phyloP scores from a whole-genome alignment of 1,140 invertebrate species.

The Vanessa tameamea region DNA sequence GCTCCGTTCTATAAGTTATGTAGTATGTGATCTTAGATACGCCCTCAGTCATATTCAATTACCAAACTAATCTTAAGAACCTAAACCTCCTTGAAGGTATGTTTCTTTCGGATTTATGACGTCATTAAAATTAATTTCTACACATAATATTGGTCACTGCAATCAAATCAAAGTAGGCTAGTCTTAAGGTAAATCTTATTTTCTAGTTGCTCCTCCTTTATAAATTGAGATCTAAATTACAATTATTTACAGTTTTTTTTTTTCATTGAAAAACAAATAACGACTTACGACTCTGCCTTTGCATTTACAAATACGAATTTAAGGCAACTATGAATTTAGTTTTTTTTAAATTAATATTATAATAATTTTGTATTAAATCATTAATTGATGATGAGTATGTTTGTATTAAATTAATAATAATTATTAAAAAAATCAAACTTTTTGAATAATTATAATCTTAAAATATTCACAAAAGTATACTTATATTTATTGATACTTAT shows the following conservation, averaged over 20 bases:
- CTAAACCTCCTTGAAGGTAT: neutral
- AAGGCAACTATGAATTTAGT: neutral
- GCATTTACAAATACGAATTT: constrained; percentile 13
- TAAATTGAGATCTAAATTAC: constrained; percentile 44
- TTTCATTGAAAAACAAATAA: neutral
- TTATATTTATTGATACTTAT: neutral
- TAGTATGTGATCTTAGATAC: no score
- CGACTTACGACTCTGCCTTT: constrained; percentile 4
- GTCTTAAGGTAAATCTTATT: constrained; percentile 34
- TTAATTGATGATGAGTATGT: no score
- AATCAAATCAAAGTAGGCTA: constrained; percentile 21
- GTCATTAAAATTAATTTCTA: neutral
- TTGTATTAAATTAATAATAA: no score
- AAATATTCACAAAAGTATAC: neutral
- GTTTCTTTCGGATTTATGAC: neutral
- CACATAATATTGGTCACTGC: constrained; percentile 32
- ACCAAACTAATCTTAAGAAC: neutral
- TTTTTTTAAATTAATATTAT: neutral
- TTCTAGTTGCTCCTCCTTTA: constrained; percentile 67
- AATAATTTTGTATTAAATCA: no score
- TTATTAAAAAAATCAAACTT: no score
- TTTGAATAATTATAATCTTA: neutral
- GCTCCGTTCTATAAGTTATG: no score
- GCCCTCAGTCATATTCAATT: no score
- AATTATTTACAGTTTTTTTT: constrained; percentile 23